A percentile compares a stretch with the other conserved stretches of the same genome.
These are phyloP conservation scores for Gobionotothen gibberifrons DNA, from an alignment of 2,797 vertebrate genomes.

Conservation along the genomic window DNA sequence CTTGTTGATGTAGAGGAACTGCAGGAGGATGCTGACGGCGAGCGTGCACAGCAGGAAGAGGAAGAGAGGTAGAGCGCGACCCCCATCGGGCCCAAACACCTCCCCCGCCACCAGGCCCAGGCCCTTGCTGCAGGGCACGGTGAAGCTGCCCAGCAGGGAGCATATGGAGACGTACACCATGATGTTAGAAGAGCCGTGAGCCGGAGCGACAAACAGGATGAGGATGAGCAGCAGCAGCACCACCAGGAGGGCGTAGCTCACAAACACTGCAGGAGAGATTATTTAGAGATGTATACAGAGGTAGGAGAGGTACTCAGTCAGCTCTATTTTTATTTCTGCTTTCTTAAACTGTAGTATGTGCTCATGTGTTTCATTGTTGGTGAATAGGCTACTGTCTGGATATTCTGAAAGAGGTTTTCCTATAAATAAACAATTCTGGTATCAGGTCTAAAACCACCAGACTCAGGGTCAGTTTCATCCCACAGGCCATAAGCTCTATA, in stretches of 20 bases:
- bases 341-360: too few species aligned
- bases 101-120: constrained; percentile 93
- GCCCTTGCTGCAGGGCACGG: constrained; percentile 96
- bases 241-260: constrained; percentile 88
- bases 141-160: constrained; percentile 95
- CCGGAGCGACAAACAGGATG: constrained; percentile 91
- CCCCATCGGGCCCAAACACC: constrained; percentile 84
- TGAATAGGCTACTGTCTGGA: too few species aligned
- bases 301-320: too few species aligned
- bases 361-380: too few species aligned
- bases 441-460: too few species aligned
- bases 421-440: too few species aligned
- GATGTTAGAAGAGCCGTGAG: constrained; percentile 91
- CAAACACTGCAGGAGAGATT: constrained; percentile 87
- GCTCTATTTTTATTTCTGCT: too few species aligned
- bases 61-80: constrained; percentile 87
- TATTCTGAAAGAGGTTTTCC: too few species aligned
- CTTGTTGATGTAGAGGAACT: constrained; percentile 97
- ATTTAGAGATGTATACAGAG: too few species aligned
- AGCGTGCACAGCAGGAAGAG: constrained; percentile 88
- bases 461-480: too few species aligned
- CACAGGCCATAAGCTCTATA: too few species aligned
- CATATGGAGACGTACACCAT: constrained; percentile 97
- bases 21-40: constrained; percentile 90
- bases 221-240: constrained; percentile 89